Evolutionary conservation across 2,888 invertebrate genomes (phyloP).

Genomic region (Cryptophagus acutangulus): DNA sequence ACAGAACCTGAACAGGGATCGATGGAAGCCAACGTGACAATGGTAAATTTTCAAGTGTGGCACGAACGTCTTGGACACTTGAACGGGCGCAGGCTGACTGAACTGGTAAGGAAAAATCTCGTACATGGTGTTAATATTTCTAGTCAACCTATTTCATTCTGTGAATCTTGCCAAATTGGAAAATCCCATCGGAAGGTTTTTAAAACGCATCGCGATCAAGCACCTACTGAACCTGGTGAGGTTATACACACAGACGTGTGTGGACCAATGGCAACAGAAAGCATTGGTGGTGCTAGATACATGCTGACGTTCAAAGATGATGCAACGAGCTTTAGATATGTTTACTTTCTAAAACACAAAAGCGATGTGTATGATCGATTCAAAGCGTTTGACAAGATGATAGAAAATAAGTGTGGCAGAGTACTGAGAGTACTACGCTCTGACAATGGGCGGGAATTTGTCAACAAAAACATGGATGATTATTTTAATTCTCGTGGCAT

Average conservation of each 20-base stretch:
- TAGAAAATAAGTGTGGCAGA: conserved; percentile 13
- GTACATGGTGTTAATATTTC: conserved; percentile 5
- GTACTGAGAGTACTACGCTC: conserved; percentile 6
- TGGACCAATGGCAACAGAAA: no score
- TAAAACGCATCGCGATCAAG: neutral
- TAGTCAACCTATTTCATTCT: conserved; percentile 11
- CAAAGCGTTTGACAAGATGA: conserved; percentile 4
- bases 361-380: conserved; percentile 14
- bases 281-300: no score
- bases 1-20: no score
- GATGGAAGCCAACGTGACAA: conserved; percentile 20
- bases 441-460: conserved; percentile 15
- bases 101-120: conserved; percentile 12
- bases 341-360: conserved; percentile 21
- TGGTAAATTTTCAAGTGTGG: conserved; percentile 8
- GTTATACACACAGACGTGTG: neutral
- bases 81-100: conserved; percentile 9
- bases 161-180: conserved; percentile 23
- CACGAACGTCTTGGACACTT: conserved; percentile 16
- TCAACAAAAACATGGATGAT: conserved; percentile 10
- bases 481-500: conserved; percentile 9
- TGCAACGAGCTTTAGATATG: conserved; percentile 16
- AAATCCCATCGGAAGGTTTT: conserved; percentile 24
- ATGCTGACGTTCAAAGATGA: conserved; percentile 21
- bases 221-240: neutral